Conservation (phyloP, 1,140 invertebrate genomes). For the Macrotrachela quadricornifera region DNA sequence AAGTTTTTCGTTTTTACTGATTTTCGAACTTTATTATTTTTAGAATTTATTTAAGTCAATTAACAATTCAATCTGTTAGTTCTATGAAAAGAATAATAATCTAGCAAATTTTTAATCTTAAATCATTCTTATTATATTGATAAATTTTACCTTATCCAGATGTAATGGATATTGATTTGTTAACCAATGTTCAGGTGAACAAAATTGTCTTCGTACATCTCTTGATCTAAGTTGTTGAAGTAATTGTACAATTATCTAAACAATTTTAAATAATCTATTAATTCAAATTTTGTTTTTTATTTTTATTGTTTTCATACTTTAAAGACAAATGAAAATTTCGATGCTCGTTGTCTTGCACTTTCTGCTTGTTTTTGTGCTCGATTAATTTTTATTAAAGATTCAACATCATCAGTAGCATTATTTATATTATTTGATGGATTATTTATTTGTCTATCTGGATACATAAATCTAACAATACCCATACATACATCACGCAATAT, state of each 20-base stretch:
- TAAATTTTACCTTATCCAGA: conserved; percentile 20
- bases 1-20: too few relatives aligned
- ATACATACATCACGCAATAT: conserved; percentile 1
- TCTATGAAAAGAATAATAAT: too few relatives aligned
- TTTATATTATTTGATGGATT: not conserved
- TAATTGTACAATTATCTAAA: conserved; percentile 43
- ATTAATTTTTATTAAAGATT: not conserved
- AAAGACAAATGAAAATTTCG: not conserved
- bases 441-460: not conserved
- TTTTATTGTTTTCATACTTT: too few relatives aligned
- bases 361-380: not conserved
- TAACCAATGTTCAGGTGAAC: conserved; percentile 54
- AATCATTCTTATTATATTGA: too few relatives aligned
- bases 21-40: too few relatives aligned
- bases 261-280: not conserved
- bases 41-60: too few relatives aligned
- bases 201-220: conserved; percentile 53
- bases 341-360: not conserved
- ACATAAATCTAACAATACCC: conserved; percentile 2
- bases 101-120: too few relatives aligned
- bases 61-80: too few relatives aligned
- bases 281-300: not conserved
- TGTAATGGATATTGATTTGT: conserved; percentile 44
- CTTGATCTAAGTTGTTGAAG: conserved; percentile 55
- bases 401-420: not conserved